phyloP scores from a whole-genome alignment of 2,113 vertebrate species.

The Hypocryptadius cinnamomeus region DNA sequence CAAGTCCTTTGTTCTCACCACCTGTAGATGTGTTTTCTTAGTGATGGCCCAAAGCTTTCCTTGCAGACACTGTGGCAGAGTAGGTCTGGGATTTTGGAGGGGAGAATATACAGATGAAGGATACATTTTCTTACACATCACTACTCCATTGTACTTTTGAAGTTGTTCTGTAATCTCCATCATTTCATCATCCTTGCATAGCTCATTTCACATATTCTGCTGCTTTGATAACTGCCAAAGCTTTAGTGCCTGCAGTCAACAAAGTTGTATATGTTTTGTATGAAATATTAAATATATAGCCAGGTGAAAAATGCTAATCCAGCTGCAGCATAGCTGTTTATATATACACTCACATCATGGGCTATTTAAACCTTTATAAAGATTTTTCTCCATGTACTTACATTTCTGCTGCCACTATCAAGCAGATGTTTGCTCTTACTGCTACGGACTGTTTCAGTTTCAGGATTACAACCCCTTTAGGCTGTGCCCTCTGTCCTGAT shows the following conservation, averaged over 20 bases:
- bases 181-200: background rate
- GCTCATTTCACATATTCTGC: background rate
- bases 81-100: background rate
- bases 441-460: fast-evolving
- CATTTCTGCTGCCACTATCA: background rate
- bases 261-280: background rate
- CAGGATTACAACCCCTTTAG: background rate
- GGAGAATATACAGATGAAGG: background rate
- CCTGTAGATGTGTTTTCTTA: background rate
- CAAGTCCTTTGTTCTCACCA: background rate
- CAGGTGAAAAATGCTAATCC: background rate
- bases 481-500: background rate
- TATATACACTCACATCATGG: background rate
- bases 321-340: background rate
- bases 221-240: background rate
- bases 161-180: background rate
- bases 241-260: background rate
- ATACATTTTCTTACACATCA: background rate
- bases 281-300: background rate
- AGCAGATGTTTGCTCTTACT: background rate
- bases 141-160: background rate
- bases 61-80: background rate
- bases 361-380: background rate
- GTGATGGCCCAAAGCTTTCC: background rate
- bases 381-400: background rate